phyloP scores from a whole-genome alignment of 2,888 invertebrate species.

The Amiota mariae region DNA sequence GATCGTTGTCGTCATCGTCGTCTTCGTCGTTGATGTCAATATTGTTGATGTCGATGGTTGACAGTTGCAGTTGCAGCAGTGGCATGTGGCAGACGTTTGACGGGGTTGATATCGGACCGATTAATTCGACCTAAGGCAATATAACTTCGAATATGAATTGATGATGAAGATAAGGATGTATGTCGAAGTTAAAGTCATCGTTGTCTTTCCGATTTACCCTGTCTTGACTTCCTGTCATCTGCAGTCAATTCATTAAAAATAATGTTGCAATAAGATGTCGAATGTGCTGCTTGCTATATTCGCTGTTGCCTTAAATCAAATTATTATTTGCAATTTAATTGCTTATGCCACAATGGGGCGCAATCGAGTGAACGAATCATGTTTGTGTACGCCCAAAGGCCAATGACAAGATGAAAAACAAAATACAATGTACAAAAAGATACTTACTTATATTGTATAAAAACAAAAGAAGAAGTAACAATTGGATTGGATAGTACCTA shows the following conservation, averaged over 20 bases:
- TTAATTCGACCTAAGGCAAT: slow-evolving; percentile 46
- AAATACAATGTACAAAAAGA: background rate
- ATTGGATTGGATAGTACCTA: background rate
- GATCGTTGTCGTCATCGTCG: slow-evolving; percentile 18
- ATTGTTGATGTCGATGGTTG: background rate
- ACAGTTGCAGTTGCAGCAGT: background rate
- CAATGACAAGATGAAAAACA: slow-evolving; percentile 17
- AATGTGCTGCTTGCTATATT: background rate
- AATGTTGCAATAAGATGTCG: slow-evolving; percentile 15
- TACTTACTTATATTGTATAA: background rate
- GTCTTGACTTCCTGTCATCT: slow-evolving; percentile 10
- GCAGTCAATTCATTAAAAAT: slow-evolving; percentile 10
- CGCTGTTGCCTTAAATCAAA: slow-evolving; percentile 39
- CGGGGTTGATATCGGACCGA: slow-evolving; percentile 34
- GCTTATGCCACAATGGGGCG: slow-evolving; percentile 42
- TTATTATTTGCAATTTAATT: slow-evolving; percentile 65
- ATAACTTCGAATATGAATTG: background rate
- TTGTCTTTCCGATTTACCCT: background rate
- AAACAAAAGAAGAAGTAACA: slow-evolving; percentile 8
- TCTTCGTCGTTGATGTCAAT: too few species aligned
- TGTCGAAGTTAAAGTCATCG: background rate
- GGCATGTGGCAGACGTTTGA: background rate
- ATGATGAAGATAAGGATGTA: background rate
- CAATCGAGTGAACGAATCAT: slow-evolving; percentile 26
- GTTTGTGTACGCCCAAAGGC: slow-evolving; percentile 44